Evolutionary conservation across 2,797 vertebrate species (phyloP), one percentile per base, ranked within the genome.

Genomic region (Galagoides demidoff): DNA sequence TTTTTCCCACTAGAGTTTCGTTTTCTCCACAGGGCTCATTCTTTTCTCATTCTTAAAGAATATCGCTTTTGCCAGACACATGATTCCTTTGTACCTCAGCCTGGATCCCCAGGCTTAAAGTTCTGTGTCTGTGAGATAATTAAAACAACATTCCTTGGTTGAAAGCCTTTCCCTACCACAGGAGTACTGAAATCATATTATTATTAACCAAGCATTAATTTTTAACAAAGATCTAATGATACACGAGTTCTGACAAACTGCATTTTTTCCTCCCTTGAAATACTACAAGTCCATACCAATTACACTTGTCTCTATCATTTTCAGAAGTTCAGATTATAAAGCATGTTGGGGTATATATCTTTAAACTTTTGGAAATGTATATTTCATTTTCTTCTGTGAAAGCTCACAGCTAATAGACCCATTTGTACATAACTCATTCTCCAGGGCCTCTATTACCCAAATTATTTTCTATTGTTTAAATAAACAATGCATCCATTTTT

Each of bases 381-480:
- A 22, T 79, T 77, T 89, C 49, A 76, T 79, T 83, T 66, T 73
- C 55, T 79, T 84, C 94, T 79, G 39, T 95, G 23, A 55, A 77
- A 95, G 37, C 57, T 82, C 34, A 43, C 81, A 70, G 74, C 63
- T 85, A 86, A 57, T 82, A 85, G 70, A 78, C 45, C 13, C 7
- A 85, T 68, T 94, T 59, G 49, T 52, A 52, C 49, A 14, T 52
- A 86, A 83, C 25, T 89, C 23, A 39, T 83, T 88, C 52, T 88
- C 57, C 6, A 25, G 8, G 63, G 59, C 34, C 31, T 94, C 34
- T 73, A 71, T 85, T 81, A 73, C 1, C 64, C 20, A 22, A 82
- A 93, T 88, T 81, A 82, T 37, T 86, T 89, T 87, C 82, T 82
- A 1, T 92, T 89, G n/a, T 94, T 90, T 94, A 82, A 95, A 71